phyloP scores from a whole-genome alignment of 2,888 invertebrate species.

The Griposia aprilina region DNA sequence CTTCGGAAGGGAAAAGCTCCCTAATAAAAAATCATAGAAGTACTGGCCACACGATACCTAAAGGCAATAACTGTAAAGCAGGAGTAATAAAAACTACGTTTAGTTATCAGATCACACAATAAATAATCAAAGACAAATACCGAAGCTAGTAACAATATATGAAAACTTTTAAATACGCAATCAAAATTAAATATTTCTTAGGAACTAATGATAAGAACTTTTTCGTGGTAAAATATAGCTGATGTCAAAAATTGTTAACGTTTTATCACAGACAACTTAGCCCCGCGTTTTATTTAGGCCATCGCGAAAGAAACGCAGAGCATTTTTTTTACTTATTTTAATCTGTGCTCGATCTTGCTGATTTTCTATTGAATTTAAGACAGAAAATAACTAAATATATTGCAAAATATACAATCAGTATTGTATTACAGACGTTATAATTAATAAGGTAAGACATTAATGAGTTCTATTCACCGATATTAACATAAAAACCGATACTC shows the following conservation, averaged over 20 bases:
- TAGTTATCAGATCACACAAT: conserved; percentile 24
- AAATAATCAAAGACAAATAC: not conserved
- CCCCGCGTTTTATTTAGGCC: not conserved
- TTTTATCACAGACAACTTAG: too few relatives aligned
- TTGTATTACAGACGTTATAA: conserved; percentile 31
- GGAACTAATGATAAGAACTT: not conserved
- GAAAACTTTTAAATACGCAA: not conserved
- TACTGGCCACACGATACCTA: conserved; percentile 10
- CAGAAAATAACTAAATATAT: conserved; percentile 40
- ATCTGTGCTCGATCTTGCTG: conserved; percentile 54
- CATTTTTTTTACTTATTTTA: conserved; percentile 47
- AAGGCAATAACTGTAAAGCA: conserved; percentile 27
- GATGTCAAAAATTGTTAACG: not conserved
- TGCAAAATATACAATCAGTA: conserved; percentile 45
- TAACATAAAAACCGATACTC: conserved; percentile 7
- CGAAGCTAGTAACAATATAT: not conserved
- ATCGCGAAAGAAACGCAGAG: conserved; percentile 51
- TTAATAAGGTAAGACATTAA: conserved; percentile 55
- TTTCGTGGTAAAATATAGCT: not conserved
- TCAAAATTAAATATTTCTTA: not conserved
- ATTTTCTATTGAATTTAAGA: conserved; percentile 58
- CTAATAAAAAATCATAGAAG: not conserved
- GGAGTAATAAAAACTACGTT: conserved; percentile 40
- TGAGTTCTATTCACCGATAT: not conserved
- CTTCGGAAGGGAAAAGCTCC: conserved; percentile 15